Evolutionary conservation across 1,140 invertebrate species (phyloP), one percentile per base, ranked within the genome.

Genomic region (Ceratosolen solmsi): DNA sequence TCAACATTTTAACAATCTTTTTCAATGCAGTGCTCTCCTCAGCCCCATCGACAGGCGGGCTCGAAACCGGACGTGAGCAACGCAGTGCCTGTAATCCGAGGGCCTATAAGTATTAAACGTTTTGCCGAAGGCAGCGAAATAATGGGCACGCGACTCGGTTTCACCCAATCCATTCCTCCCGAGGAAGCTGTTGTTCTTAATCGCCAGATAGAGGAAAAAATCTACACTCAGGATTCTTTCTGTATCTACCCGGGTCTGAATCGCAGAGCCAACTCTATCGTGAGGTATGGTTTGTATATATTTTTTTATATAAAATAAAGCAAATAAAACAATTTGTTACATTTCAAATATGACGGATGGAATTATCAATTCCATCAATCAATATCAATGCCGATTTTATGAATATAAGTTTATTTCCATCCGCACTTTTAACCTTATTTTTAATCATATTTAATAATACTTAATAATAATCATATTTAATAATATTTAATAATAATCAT

Each of bases 81-180:
- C 51, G 89, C 89, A 22, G 90, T 91, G 5, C 89, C 90, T 8
- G 90, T 92, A 3, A 92, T 90, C 20, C 90, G 91, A 74, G 88
- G 89, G 20, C 91, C 91, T 27, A 89, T 89, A 25, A 88, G 85
- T 75, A 86, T 82, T 60, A 86, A 82, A 33, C 84, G 85, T 5
- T 63, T 70, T 17, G 80, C 84, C 41, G 86, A 73, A 11, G 25
- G 17, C 46, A 54, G 46, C 13, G 71, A 73, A n/a, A 27, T 49
- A 27, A 11, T 7, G 1, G 25, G 41, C 11, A 11, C 65, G 8
- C 4, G 70, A 7, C 38, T 49, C 13, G 88, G 87, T 0, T 89
- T 90, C 20, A 91, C 87, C 36, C 87, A 90, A 71, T 89, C 90
- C 0, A 90, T 92, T 49, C 89, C 91, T n/a, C 79, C 84, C 0